These are phyloP conservation scores for Heptranchias perlo DNA, from an alignment of 2,113 vertebrate species.

Conservation along the genomic window DNA sequence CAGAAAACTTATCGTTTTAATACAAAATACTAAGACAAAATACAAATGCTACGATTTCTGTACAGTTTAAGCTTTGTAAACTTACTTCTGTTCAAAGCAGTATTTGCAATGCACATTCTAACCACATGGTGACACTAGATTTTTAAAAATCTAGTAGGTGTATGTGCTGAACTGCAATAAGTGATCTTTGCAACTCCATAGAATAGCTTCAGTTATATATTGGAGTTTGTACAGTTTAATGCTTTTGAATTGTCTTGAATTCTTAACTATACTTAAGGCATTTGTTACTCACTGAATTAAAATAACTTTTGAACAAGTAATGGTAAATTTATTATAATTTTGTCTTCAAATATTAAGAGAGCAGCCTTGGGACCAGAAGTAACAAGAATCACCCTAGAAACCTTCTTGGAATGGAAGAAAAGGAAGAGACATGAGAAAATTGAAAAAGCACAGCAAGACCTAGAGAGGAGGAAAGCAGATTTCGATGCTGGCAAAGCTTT, in stretches of 20 bases:
- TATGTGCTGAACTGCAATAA: neutral
- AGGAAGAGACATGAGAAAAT: slow-evolving; percentile 96
- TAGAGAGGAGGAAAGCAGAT: slow-evolving; percentile 95
- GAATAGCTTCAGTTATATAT: neutral
- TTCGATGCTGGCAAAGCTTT: slow-evolving; percentile 90
- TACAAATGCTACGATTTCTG: neutral
- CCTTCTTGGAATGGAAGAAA: slow-evolving; percentile 96
- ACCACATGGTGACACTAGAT: slow-evolving; percentile 32
- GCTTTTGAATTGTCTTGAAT: neutral
- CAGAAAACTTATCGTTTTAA: neutral
- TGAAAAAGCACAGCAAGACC: slow-evolving; percentile 76
- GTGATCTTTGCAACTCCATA: neutral
- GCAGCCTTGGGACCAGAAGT: slow-evolving; percentile 83
- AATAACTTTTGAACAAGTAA: neutral
- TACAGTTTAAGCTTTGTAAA: neutral
- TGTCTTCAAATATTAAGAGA: slow-evolving; percentile 59
- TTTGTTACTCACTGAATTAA: neutral
- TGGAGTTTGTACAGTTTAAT: neutral
- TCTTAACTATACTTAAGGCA: neutral
- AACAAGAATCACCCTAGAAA: slow-evolving; percentile 94
- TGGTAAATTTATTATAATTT: neutral
- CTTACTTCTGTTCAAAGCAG: neutral
- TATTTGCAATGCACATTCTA: neutral
- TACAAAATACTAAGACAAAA: neutral
- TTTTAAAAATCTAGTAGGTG: neutral